phyloP scores from a whole-genome alignment of 2,888 invertebrate species.

The Lampropteryx suffumata region DNA sequence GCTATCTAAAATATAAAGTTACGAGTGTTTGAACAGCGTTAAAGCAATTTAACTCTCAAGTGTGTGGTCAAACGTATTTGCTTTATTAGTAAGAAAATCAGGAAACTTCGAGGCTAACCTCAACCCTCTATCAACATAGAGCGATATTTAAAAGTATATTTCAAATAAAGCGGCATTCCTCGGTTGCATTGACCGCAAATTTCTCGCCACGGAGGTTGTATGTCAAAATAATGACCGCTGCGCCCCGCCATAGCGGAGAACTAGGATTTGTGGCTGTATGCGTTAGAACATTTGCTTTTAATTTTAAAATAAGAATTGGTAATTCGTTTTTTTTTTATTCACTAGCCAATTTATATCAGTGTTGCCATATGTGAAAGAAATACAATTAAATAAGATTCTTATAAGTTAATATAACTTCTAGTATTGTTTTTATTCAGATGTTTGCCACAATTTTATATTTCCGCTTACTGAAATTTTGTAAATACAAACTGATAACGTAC shows the following conservation, averaged over 20 bases:
- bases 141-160: slow-evolving; percentile 68
- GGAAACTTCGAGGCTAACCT: slow-evolving; percentile 41
- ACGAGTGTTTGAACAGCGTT: background rate
- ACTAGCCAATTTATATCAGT: too few species aligned
- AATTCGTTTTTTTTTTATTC: background rate
- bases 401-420: too few species aligned
- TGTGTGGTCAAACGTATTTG: slow-evolving; percentile 12
- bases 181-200: slow-evolving; percentile 76
- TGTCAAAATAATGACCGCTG: slow-evolving; percentile 82
- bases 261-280: slow-evolving; percentile 36
- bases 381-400: slow-evolving; percentile 10
- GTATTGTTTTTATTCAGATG: background rate
- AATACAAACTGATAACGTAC: too few species aligned
- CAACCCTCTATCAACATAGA: slow-evolving; percentile 60
- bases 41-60: background rate
- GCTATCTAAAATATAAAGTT: too few species aligned
- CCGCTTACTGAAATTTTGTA: too few species aligned
- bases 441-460: too few species aligned
- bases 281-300: slow-evolving; percentile 2
- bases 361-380: background rate
- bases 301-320: background rate
- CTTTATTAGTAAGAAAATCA: slow-evolving; percentile 27
- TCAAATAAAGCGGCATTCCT: slow-evolving; percentile 69
- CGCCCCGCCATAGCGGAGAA: slow-evolving; percentile 49
- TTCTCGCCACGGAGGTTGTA: slow-evolving; percentile 66